Base-by-base conservation (phyloP, 92 coral and sea anemone genomes). In the Bergia sp. region DNA sequence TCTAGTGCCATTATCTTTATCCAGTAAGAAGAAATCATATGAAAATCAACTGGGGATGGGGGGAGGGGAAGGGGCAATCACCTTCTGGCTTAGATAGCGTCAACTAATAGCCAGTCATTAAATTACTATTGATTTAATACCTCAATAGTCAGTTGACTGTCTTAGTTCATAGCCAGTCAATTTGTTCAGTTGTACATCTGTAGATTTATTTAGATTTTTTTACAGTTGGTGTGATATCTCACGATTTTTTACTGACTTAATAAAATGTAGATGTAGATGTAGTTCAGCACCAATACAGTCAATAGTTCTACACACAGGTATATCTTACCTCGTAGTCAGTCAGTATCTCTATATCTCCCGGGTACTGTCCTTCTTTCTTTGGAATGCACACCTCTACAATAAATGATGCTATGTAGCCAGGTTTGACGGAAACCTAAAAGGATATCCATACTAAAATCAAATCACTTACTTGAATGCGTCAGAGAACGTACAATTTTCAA, bases 261-360 rank as follows among this genome's bases (percentile, higher is more conserved):
- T 29, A 29, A 29, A 29, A 29, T 29, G 29, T 29, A 29, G 29
- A 29, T 29, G 29, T 29, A 29, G 29, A 29, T 29, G 29, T 61
- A 21, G 69, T 16, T 61, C 4, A 61, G 23, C 29, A 4, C 69
- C 4, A 61, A 61, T 4, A 5, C 7, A 39, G 79, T 40, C 41
- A 16, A 44, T 7, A 10, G 38, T 23, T 41, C 73, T 50, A 29
- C 20, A 29, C 29, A 29, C 29, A 29, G 29, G 29, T 29, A 37
- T 42, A 12, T 4, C 91, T 89, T 88, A 91, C 99, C 97, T 97
- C 99, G 82, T 91, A 96, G 36, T 94, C 93, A 81, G 98, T 94
- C 23, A 89, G 85, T 50, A 97, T 93, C 82, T 92, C 93, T 85
- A 96, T 92, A 80, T 96, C 94, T 44, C 97, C 97, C 45, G 93